Conservation (phyloP, 2,888 invertebrate genomes). For the Lasioglossum vierecki region DNA sequence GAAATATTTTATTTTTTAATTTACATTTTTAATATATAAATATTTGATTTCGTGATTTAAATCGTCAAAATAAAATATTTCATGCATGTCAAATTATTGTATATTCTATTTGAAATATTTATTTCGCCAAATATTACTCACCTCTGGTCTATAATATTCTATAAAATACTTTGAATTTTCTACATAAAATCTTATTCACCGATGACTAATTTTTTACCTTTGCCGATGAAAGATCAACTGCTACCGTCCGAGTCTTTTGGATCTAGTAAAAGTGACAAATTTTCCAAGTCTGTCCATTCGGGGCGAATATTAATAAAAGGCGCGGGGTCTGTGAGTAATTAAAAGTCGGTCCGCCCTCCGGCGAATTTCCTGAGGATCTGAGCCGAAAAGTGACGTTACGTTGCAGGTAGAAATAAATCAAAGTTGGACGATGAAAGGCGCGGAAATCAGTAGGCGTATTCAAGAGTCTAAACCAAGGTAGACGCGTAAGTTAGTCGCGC, state of each 20-base stretch:
- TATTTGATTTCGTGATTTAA: too few species aligned
- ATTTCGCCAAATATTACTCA: too few species aligned
- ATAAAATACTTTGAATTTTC: too few species aligned
- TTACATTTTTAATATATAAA: too few species aligned
- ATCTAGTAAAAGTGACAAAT: background rate
- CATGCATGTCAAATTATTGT: too few species aligned
- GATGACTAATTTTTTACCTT: too few species aligned
- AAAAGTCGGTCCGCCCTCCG: background rate
- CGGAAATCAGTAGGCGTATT: constrained; percentile 52
- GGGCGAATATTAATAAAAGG: constrained; percentile 7
- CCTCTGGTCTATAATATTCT: too few species aligned
- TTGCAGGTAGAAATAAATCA: constrained; percentile 56
- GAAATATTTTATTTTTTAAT: too few species aligned
- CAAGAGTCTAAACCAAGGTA: constrained; percentile 48
- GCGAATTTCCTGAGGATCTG: background rate
- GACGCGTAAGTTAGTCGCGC: constrained; percentile 34
- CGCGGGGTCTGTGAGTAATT: background rate
- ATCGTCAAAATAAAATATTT: too few species aligned
- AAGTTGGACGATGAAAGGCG: constrained; percentile 47
- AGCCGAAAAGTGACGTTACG: background rate
- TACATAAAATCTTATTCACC: too few species aligned
- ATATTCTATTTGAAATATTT: too few species aligned
- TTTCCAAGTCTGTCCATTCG: background rate
- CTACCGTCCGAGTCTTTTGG: background rate
- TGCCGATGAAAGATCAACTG: background rate